A percentile compares a stretch with the other conserved stretches of the same genome.
phyloP scores from a whole-genome alignment of 2,113 vertebrate species.

The Triplophysa rosa region DNA sequence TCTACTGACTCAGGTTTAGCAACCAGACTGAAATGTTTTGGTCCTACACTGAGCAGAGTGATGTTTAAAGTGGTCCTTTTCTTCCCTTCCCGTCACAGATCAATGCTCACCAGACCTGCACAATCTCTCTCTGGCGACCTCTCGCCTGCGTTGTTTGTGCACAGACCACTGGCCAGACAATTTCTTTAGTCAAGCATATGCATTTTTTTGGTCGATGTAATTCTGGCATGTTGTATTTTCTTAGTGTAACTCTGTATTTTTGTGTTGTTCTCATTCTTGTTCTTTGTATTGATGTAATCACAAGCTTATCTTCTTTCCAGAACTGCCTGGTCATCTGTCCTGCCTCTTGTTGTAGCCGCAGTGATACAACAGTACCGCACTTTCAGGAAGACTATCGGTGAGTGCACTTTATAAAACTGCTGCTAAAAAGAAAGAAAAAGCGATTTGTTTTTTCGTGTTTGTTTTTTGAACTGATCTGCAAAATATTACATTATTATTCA shows the following conservation, averaged over 20 bases:
- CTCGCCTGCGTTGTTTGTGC: background rate
- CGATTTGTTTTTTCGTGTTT: too few species aligned
- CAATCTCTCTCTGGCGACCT: background rate
- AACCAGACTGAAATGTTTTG: background rate
- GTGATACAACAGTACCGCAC: background rate
- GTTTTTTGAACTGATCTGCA: too few species aligned
- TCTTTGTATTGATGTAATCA: constrained; percentile 31
- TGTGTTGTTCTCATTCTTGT: background rate
- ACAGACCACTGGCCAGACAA: background rate
- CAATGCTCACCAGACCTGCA: background rate
- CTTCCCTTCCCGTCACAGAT: background rate
- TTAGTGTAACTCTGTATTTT: background rate
- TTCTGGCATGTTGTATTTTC: background rate
- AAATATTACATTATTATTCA: too few species aligned
- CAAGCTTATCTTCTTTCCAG: background rate
- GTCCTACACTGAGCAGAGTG: background rate
- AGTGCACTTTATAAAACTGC: background rate
- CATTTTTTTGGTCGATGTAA: background rate
- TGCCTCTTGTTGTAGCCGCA: constrained; percentile 25
- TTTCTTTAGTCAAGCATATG: background rate
- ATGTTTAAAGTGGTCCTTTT: background rate
- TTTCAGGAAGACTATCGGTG: constrained; percentile 23
- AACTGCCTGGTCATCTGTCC: constrained; percentile 35
- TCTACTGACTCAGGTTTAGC: background rate
- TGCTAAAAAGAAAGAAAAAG: too few species aligned